Evolutionary conservation across 2,797 vertebrate genomes (phyloP).

Genomic region (Syngnathus acus): DNA sequence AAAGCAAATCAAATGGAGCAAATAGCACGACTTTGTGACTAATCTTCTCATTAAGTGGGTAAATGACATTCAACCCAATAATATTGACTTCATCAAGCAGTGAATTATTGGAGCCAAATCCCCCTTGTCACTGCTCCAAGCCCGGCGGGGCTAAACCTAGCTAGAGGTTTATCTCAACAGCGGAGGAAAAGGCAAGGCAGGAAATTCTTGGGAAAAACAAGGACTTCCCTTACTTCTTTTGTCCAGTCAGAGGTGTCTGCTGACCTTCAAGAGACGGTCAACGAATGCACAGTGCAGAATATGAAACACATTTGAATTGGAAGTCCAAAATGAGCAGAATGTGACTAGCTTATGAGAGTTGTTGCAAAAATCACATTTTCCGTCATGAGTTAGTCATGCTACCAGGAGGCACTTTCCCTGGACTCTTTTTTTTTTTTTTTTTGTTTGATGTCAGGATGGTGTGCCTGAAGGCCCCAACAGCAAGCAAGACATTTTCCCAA

Average conservation of each 20-base stretch:
- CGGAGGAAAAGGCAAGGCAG: slow-evolving; percentile 68
- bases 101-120: slow-evolving; percentile 14
- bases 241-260: slow-evolving; percentile 35
- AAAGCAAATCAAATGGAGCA: background rate
- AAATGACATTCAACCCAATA: slow-evolving; percentile 15
- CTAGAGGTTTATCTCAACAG: slow-evolving; percentile 21
- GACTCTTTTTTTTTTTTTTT: rapidly evolving
- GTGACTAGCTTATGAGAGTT: background rate
- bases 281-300: background rate
- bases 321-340: background rate
- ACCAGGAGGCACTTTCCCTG: background rate
- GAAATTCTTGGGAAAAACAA: slow-evolving; percentile 58
- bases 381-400: background rate
- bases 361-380: background rate
- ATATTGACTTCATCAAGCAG: slow-evolving; percentile 32
- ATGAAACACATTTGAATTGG: background rate
- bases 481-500: slow-evolving; percentile 34
- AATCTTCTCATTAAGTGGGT: slow-evolving; percentile 24
- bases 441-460: background rate
- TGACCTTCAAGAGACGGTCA: slow-evolving; percentile 7
- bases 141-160: slow-evolving; percentile 24
- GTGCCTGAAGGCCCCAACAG: slow-evolving; percentile 15
- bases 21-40: slow-evolving; percentile 14
- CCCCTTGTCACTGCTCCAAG: slow-evolving; percentile 7
- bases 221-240: slow-evolving; percentile 55